These are phyloP conservation scores for Etheostoma spectabile DNA, from an alignment of 2,113 vertebrate genomes.

Conservation along the genomic window DNA sequence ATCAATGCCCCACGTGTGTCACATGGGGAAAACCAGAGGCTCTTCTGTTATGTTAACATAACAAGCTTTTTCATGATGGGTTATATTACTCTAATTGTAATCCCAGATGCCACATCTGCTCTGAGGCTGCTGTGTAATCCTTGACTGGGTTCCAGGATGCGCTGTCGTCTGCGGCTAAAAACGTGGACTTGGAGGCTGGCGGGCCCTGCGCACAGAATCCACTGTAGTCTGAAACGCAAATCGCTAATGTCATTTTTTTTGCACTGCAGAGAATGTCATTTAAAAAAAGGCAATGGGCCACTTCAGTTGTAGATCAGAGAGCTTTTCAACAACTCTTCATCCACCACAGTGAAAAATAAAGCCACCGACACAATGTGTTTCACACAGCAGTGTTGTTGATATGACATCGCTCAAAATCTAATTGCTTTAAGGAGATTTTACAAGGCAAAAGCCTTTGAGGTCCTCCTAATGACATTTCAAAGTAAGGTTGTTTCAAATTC, in stretches of 20 bases:
- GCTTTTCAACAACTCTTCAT: neutral
- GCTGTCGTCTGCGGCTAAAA: conserved; percentile 29
- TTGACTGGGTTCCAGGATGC: conserved; percentile 25
- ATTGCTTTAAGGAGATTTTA: neutral
- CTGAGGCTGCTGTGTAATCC: conserved; percentile 61
- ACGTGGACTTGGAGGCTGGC: neutral
- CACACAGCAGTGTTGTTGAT: neutral
- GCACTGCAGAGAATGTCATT: neutral
- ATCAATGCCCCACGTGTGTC: conserved; percentile 30
- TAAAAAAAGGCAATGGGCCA: neutral
- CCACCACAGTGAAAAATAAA: neutral
- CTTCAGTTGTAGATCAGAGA: neutral
- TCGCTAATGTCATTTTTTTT: neutral
- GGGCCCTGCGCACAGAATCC: neutral
- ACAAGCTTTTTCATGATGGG: conserved; percentile 68
- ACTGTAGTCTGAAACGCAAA: neutral
- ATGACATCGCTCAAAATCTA: neutral
- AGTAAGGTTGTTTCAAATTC: neutral
- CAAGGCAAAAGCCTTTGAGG: neutral
- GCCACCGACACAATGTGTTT: neutral
- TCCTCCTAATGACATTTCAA: neutral
- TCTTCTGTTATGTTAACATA: conserved; percentile 47
- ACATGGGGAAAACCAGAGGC: conserved; percentile 7
- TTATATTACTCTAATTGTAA: conserved; percentile 74
- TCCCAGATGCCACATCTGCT: conserved; percentile 70